phyloP scores from a whole-genome alignment of 2,797 vertebrate species.

The Muraenolepis orangiensis region DNA sequence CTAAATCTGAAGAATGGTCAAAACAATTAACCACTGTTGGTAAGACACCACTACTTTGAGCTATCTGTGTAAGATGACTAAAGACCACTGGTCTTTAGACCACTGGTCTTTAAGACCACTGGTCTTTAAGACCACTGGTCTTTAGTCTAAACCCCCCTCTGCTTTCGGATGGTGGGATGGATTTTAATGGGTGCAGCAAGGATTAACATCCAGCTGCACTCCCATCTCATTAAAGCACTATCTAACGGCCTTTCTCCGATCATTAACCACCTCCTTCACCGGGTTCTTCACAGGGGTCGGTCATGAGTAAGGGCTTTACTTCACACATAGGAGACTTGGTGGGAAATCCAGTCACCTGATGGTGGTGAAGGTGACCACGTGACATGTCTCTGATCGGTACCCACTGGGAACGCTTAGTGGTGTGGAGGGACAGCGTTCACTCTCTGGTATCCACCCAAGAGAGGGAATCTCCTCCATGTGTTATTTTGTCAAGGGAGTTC shows the following conservation, averaged over 20 bases:
- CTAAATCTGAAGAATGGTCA: not conserved
- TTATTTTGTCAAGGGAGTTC: not conserved
- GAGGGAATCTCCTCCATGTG: not conserved
- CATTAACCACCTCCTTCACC: constrained; percentile 18
- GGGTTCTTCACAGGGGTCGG: not conserved
- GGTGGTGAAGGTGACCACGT: not conserved
- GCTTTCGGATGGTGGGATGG: constrained; percentile 27
- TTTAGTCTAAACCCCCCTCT: not conserved
- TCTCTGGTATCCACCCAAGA: not conserved
- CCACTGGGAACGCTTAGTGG: not conserved
- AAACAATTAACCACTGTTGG: not conserved
- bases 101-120: not conserved
- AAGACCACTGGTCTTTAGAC: not conserved
- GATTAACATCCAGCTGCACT: constrained; percentile 51
- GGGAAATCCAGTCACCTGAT: not conserved
- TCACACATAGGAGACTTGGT: constrained; percentile 10
- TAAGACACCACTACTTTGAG: not conserved
- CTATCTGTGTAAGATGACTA: not conserved
- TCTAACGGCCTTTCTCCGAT: constrained; percentile 24
- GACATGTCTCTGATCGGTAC: not conserved
- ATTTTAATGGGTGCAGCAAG: constrained; percentile 31
- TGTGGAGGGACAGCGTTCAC: not conserved
- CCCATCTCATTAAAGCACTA: constrained; percentile 26
- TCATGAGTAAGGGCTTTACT: constrained; percentile 45
- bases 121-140: not conserved